These are phyloP conservation scores for Monopterus albus DNA, from an alignment of 2,113 vertebrate genomes.

Conservation along the genomic window DNA sequence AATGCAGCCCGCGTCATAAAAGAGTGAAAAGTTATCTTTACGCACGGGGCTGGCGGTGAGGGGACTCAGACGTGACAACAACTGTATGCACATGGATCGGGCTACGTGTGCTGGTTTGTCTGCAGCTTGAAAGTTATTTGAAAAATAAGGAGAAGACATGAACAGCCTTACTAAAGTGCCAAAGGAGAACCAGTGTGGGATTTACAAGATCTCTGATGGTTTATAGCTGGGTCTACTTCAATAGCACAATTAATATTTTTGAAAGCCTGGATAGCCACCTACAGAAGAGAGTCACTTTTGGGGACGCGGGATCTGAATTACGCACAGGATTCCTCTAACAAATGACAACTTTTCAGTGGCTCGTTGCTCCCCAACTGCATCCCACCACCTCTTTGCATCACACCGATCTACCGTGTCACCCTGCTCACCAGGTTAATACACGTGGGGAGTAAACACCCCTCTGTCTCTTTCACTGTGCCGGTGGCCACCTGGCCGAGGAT, in stretches of 20 bases:
- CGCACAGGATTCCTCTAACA: conserved; percentile 65
- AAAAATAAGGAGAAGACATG: conserved; percentile 65
- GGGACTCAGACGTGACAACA: conserved; percentile 58
- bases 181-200: conserved; percentile 53
- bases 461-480: conserved; percentile 32
- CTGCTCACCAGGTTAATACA: conserved; percentile 37
- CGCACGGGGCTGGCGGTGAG: conserved; percentile 42
- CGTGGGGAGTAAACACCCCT: conserved; percentile 33
- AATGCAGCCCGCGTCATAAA: conserved; percentile 35
- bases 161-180: conserved; percentile 36
- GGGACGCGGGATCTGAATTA: conserved; percentile 63
- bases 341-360: conserved; percentile 73
- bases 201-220: conserved; percentile 33
- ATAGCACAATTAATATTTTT: conserved; percentile 1
- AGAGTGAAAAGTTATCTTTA: conserved; percentile 45
- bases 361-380: conserved; percentile 36
- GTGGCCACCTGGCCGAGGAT: conserved; percentile 67
- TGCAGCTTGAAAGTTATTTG: conserved; percentile 68
- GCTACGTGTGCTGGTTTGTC: conserved; percentile 53
- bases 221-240: conserved; percentile 13
- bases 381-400: conserved; percentile 29
- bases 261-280: conserved; percentile 56
- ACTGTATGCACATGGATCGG: conserved; percentile 66
- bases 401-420: conserved; percentile 27
- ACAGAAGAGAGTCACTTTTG: conserved; percentile 50